These are phyloP conservation scores for Drosophila melanogaster DNA, from an alignment of 1,140 invertebrate genomes.

Conservation along the genomic window DNA sequence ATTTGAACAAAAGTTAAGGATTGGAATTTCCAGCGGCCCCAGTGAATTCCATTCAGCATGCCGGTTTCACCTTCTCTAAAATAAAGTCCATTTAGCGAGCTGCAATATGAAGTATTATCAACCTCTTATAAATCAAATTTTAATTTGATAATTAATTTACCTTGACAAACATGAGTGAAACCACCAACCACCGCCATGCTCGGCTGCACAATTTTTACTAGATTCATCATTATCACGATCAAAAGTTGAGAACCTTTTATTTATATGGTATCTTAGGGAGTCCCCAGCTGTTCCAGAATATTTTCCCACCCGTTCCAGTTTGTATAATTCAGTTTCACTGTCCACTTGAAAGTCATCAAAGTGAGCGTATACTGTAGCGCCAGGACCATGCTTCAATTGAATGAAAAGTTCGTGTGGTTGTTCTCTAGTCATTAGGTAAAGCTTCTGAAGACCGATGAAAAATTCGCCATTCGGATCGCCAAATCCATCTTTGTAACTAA, in stretches of 20 bases:
- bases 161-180: slow-evolving; percentile 1
- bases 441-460: slow-evolving; percentile 87
- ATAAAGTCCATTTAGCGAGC: slow-evolving; percentile 9
- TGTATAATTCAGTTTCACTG: slow-evolving; percentile 87
- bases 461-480: slow-evolving; percentile 87
- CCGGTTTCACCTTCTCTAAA: background rate
- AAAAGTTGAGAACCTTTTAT: slow-evolving; percentile 6
- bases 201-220: background rate
- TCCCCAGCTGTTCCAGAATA: slow-evolving; percentile 85
- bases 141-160: background rate
- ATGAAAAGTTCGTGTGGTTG: slow-evolving; percentile 87
- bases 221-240: background rate
- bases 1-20: background rate
- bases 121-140: no score
- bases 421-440: slow-evolving; percentile 86
- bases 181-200: slow-evolving; percentile 9
- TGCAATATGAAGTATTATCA: background rate
- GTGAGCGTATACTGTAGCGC: slow-evolving; percentile 85
- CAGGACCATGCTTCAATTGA: slow-evolving; percentile 87
- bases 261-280: background rate
- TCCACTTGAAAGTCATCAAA: slow-evolving; percentile 88
- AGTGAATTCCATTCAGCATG: background rate
- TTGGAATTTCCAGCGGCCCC: background rate
- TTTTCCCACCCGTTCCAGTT: slow-evolving; percentile 88
- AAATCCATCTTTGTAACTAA: slow-evolving; percentile 87